Percentiles rank a stretch among this genome's conserved stretches.
Evolutionary conservation across 2,888 invertebrate genomes (phyloP).

Genomic region (Anorthoa munda): DNA sequence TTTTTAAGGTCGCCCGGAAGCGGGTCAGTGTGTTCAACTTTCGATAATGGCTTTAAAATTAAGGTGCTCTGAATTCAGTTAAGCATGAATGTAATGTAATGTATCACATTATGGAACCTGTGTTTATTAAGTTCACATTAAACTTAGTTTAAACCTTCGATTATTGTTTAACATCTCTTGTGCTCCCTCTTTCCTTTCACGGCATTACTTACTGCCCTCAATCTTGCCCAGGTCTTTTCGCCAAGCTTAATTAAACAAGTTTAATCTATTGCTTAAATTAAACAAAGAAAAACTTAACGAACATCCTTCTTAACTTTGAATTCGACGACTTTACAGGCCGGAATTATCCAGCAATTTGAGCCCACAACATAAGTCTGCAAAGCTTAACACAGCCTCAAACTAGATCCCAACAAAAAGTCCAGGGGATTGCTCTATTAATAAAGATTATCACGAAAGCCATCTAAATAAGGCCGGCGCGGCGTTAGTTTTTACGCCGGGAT

Average conservation of each 20-base stretch:
- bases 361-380: conserved; percentile 34
- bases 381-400: conserved; percentile 43
- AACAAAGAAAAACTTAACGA: conserved; percentile 19
- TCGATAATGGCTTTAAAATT: conserved; percentile 60
- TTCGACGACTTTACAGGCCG: conserved; percentile 16
- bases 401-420: conserved; percentile 52
- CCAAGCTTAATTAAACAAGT: conserved; percentile 46
- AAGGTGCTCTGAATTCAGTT: conserved; percentile 54
- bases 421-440: conserved; percentile 59
- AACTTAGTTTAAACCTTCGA: not conserved
- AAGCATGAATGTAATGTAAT: conserved; percentile 23
- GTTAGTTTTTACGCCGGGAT: conserved; percentile 35
- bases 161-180: not conserved
- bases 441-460: conserved; percentile 58
- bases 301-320: conserved; percentile 35
- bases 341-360: conserved; percentile 42
- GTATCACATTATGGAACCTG: conserved; percentile 21
- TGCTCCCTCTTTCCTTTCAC: not conserved
- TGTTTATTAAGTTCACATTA: conserved; percentile 7
- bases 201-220: conserved; percentile 15
- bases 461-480: conserved; percentile 43
- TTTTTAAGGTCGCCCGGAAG: conserved; percentile 52
- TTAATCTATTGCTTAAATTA: conserved; percentile 49
- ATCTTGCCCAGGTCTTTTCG: conserved; percentile 28
- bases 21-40: conserved; percentile 53